A percentile compares a stretch with the other conserved stretches of the same genome.
Evolutionary conservation across 1,140 invertebrate species (phyloP).

Genomic region (Littorina saxatilis): DNA sequence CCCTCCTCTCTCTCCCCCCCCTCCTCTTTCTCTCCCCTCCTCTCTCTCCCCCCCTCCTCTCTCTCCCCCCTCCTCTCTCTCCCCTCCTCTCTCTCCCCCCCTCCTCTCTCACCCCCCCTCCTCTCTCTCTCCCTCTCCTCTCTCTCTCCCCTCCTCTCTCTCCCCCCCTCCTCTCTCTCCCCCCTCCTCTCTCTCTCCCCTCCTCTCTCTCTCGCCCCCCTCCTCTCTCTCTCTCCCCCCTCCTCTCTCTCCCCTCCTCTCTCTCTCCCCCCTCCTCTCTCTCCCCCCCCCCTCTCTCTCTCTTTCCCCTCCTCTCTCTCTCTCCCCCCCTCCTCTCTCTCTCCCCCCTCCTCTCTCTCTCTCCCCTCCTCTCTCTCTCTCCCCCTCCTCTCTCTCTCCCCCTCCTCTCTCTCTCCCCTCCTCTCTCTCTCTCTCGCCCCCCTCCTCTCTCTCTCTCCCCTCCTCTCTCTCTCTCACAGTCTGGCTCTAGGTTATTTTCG

Average conservation of each 20-base stretch:
- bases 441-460: too few species aligned
- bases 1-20: too few species aligned
- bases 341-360: too few species aligned
- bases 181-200: slow-evolving; percentile 10
- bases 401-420: background rate
- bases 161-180: background rate
- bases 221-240: background rate
- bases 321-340: background rate
- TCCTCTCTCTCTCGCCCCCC: too few species aligned
- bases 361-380: background rate
- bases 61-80: too few species aligned
- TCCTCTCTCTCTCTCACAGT: too few species aligned
- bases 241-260: background rate
- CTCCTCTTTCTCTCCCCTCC: too few species aligned
- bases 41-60: too few species aligned
- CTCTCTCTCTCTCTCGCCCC: too few species aligned
- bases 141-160: background rate
- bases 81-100: too few species aligned
- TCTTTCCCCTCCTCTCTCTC: background rate
- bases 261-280: background rate
- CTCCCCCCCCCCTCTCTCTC: background rate
- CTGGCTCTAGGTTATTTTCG: too few species aligned
- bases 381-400: slow-evolving; percentile 1
- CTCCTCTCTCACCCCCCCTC: too few species aligned
- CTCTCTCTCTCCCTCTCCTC: background rate